Conservation (phyloP, 2,888 invertebrate genomes). For the Amphipoea lucens region DNA sequence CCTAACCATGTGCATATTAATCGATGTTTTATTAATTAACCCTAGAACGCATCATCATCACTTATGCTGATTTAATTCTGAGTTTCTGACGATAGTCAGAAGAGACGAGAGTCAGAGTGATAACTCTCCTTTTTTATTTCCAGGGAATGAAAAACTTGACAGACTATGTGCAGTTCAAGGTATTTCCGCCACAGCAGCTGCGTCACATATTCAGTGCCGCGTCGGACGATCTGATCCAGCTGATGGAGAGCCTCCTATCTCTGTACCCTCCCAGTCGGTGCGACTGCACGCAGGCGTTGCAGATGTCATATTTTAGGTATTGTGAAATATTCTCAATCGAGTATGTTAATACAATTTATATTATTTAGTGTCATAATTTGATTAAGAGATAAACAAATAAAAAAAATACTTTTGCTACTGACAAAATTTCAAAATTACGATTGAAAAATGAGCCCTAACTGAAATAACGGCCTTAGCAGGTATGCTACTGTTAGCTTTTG, state of each 20-base stretch:
- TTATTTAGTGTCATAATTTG: neutral
- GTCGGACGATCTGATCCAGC: conserved; percentile 95
- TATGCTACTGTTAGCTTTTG: no score
- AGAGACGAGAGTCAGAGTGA: no score
- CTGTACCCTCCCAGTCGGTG: conserved; percentile 96
- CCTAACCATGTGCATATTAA: neutral
- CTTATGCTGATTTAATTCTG: neutral
- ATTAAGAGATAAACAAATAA: no score
- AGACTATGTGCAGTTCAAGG: conserved; percentile 98
- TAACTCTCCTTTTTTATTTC: conserved; percentile 18
- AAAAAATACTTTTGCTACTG: no score
- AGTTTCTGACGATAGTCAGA: no score
- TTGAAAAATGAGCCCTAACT: no score
- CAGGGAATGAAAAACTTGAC: conserved; percentile 94
- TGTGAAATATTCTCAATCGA: neutral
- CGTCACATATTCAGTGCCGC: conserved; percentile 99
- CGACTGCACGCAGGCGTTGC: conserved; percentile 95
- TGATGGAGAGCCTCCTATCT: conserved; percentile 94
- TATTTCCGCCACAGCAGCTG: conserved; percentile 95
- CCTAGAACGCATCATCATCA: neutral
- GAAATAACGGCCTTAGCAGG: no score
- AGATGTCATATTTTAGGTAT: conserved; percentile 96
- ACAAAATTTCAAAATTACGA: no score
- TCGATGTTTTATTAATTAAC: conserved; percentile 8
- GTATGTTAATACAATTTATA: neutral